Percentiles rank a stretch among this genome's conserved stretches.
Conservation (phyloP, 2,888 invertebrate species). For the Strigamia transsilvanica region DNA sequence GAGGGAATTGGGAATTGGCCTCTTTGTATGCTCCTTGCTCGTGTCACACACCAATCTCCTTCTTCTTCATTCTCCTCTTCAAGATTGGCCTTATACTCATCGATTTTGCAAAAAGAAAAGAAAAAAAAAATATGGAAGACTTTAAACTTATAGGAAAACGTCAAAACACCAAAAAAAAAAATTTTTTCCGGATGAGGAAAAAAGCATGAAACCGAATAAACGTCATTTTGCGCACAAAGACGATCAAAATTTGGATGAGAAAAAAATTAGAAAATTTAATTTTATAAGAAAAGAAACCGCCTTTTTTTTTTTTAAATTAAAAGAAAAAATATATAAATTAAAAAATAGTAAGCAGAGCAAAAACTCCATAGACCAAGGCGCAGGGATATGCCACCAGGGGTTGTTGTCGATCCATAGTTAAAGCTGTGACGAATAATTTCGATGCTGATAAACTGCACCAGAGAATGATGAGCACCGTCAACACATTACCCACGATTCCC, state of each 20-base stretch:
- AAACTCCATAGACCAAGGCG: slow-evolving; percentile 89
- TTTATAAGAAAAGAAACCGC: background rate
- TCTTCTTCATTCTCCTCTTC: slow-evolving; percentile 39
- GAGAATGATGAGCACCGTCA: slow-evolving; percentile 75
- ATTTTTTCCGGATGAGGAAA: background rate
- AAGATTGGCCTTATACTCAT: slow-evolving; percentile 39
- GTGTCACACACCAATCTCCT: slow-evolving; percentile 41
- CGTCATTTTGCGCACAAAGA: slow-evolving; percentile 3
- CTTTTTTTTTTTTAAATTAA: background rate
- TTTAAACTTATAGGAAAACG: slow-evolving; percentile 23
- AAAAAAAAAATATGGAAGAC: slow-evolving; percentile 17
- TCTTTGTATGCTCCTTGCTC: slow-evolving; percentile 42
- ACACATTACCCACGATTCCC: slow-evolving; percentile 72
- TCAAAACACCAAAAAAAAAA: slow-evolving; percentile 10
- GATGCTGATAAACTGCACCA: slow-evolving; percentile 95
- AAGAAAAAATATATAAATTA: slow-evolving; percentile 65
- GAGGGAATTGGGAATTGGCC: slow-evolving; percentile 38
- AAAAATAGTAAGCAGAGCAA: slow-evolving; percentile 90
- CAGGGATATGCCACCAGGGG: slow-evolving; percentile 91
- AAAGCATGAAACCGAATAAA: slow-evolving; percentile 17
- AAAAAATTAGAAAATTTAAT: slow-evolving; percentile 16
- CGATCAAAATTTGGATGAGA: background rate
- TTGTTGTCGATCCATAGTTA: slow-evolving; percentile 85
- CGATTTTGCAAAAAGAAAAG: slow-evolving; percentile 21
- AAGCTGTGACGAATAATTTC: slow-evolving; percentile 88